phyloP scores from a whole-genome alignment of 2,797 vertebrate species.

The Coendou prehensilis region DNA sequence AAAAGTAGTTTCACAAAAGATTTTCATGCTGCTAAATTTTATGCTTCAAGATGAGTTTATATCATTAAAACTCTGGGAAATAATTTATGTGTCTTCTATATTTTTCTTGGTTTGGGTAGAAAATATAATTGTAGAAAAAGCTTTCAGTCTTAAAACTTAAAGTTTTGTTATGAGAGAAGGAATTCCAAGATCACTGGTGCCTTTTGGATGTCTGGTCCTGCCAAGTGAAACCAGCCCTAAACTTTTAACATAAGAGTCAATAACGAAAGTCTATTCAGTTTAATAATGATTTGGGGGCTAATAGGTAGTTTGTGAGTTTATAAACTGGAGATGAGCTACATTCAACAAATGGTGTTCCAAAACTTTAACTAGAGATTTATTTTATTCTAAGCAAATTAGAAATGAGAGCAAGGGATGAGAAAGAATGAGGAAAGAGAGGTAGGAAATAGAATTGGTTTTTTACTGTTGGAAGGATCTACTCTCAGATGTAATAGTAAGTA shows the following conservation, averaged over 20 bases:
- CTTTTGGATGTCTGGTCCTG: background rate
- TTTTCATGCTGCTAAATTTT: conserved; percentile 53
- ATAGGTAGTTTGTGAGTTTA: background rate
- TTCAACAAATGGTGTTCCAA: background rate
- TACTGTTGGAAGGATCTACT: background rate
- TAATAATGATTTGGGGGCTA: background rate
- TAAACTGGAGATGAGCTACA: background rate
- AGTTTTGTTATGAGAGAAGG: background rate
- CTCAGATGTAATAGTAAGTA: background rate
- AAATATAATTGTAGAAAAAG: conserved; percentile 58
- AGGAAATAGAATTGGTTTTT: background rate
- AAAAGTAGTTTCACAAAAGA: conserved; percentile 58
- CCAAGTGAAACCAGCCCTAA: background rate
- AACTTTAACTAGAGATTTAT: background rate
- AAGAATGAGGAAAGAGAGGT: background rate
- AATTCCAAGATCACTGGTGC: background rate
- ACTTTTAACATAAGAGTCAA: background rate
- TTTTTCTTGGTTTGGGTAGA: conserved; percentile 44
- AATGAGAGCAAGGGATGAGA: background rate
- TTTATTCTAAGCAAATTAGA: conserved; percentile 19
- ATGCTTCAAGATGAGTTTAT: conserved; percentile 21
- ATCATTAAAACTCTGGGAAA: conserved; percentile 52
- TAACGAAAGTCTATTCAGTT: background rate
- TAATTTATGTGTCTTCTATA: background rate
- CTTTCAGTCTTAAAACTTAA: background rate